phyloP scores from a whole-genome alignment of 30 jellyfish, hydroid and myxozoan genomes.

The Pseudorhiza aurosa region DNA sequence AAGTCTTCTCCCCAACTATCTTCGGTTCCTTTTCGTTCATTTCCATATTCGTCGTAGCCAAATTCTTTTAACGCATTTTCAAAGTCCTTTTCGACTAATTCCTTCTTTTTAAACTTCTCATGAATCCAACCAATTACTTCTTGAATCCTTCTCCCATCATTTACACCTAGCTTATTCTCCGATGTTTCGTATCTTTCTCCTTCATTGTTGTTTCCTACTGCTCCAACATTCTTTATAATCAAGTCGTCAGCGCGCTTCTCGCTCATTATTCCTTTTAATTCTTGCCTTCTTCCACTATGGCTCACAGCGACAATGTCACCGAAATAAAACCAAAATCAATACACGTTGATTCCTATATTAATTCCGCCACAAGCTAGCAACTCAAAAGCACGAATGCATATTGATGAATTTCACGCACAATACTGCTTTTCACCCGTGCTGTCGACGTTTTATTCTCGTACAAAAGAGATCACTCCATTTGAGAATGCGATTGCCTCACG shows the following conservation, averaged over 20 bases:
- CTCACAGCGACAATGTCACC: not conserved
- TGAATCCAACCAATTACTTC: not conserved
- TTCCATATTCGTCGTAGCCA: constrained; percentile 35
- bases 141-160: not conserved
- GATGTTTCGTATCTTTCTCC: not conserved
- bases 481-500: constrained; percentile 2
- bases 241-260: not conserved
- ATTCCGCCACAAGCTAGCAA: constrained; percentile 23
- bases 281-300: not conserved
- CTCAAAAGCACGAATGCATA: not conserved
- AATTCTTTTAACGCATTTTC: not conserved
- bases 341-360: not conserved
- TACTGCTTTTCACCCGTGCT: constrained; percentile 34
- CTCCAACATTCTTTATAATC: constrained; percentile 16
- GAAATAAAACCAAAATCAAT: not conserved
- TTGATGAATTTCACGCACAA: not conserved
- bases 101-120: constrained; percentile 30
- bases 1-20: constrained; percentile 11
- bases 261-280: not conserved
- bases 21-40: not conserved
- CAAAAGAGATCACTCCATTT: constrained; percentile 9
- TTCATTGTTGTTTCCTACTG: not conserved
- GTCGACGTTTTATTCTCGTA: not conserved
- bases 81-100: constrained; percentile 24
- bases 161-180: not conserved